Percentiles rank a stretch among this genome's conserved stretches.
These are phyloP conservation scores for Planiliza haematocheilus DNA, from an alignment of 2,113 vertebrate species.

Conservation along the genomic window DNA sequence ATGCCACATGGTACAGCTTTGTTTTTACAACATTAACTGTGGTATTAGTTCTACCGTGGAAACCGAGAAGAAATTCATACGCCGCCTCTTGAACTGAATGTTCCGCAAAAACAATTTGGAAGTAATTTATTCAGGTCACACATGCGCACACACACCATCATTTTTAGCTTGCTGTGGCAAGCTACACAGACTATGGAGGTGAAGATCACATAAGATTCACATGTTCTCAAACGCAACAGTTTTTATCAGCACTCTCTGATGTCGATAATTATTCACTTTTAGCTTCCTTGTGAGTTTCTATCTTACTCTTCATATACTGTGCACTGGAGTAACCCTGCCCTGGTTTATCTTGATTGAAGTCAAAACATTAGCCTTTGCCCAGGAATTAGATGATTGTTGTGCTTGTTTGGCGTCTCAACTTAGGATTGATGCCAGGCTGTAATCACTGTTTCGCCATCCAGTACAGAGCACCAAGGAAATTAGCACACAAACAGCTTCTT, in stretches of 20 bases:
- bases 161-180: conserved; percentile 8
- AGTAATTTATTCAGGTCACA: conserved; percentile 46
- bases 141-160: neutral
- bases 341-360: neutral
- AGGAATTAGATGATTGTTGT: conserved; percentile 5
- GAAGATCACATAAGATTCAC: conserved; percentile 19
- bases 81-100: neutral
- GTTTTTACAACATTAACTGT: neutral
- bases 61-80: neutral
- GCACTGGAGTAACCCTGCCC: conserved; percentile 15
- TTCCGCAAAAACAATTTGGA: conserved; percentile 11
- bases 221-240: neutral
- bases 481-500: conserved; percentile 55
- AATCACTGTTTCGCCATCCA: conserved; percentile 49
- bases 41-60: neutral
- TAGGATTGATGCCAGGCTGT: conserved; percentile 17
- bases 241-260: neutral
- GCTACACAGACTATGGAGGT: neutral
- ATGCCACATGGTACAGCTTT: neutral
- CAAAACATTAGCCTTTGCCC: conserved; percentile 4
- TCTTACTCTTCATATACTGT: neutral
- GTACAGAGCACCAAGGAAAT: conserved; percentile 17
- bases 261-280: conserved; percentile 1
- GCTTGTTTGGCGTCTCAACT: conserved; percentile 27
- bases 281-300: neutral